Percentiles rank a stretch among this genome's conserved stretches.
These are phyloP conservation scores for Archilochus colubris DNA, from an alignment of 2,113 vertebrate genomes.

Conservation along the genomic window DNA sequence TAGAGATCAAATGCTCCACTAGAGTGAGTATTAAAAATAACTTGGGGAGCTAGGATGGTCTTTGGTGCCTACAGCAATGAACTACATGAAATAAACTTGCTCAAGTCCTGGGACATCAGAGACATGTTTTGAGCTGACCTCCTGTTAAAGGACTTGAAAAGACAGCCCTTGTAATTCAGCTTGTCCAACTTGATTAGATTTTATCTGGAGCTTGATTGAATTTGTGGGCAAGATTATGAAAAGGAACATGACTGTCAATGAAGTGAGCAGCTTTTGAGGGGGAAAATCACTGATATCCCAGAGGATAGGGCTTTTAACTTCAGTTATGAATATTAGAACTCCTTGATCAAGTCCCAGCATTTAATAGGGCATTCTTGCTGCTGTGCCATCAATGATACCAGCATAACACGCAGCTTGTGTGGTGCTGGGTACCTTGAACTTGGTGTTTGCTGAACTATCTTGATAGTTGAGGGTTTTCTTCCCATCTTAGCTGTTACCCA, in stretches of 20 bases:
- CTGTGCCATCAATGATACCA: background rate
- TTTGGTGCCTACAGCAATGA: constrained; percentile 21
- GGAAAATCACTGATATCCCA: background rate
- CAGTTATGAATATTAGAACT: constrained; percentile 4
- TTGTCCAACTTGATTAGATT: constrained; percentile 56
- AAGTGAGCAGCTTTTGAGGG: constrained; percentile 26
- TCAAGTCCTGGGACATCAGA: constrained; percentile 4
- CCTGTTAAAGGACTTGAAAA: background rate
- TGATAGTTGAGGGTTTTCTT: background rate
- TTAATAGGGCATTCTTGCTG: background rate
- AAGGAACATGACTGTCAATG: constrained; percentile 27
- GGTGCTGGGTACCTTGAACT: background rate
- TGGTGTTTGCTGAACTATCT: background rate
- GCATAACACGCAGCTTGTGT: background rate
- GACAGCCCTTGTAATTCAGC: background rate
- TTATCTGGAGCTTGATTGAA: constrained; percentile 45
- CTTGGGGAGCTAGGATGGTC: background rate
- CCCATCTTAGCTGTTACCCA: background rate
- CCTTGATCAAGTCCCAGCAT: background rate
- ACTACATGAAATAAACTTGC: background rate
- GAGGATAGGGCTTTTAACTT: constrained; percentile 17
- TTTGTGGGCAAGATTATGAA: constrained; percentile 47
- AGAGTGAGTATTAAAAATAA: background rate
- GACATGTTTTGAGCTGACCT: constrained; percentile 31
- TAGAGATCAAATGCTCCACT: background rate